Evolutionary conservation across 2,888 invertebrate species (phyloP), one percentile per base, ranked within the genome.

Genomic region (Phaedon cochleariae): DNA sequence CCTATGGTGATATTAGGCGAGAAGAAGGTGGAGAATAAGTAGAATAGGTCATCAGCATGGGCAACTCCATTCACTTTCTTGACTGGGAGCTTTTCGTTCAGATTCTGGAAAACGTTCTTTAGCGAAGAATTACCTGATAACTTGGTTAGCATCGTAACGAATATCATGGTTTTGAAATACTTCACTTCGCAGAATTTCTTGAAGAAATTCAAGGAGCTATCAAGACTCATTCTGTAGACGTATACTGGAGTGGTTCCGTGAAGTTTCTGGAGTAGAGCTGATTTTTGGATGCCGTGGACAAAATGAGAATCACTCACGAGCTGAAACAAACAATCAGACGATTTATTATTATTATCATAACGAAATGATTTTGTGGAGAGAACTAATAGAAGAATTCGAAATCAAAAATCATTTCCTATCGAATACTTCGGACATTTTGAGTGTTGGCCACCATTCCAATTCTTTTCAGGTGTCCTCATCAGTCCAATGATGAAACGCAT

Each of bases 21-120:
- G 15, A 74, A 68, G 55, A 76, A 76, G 0, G 73, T 73, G 1
- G 69, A 75, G 62, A 80, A 81, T 3, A 81, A 58, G 58, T 81
- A 81, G 10, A 75, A 75, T 12, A 81, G 22, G 59, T 82, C 82
- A 37, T 82, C 81, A 0, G 75, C 81, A 65, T 82, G 82, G 6
- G 75, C 74, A 2, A 75, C 80, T 18, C 80, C 81, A 54, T 70
- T 51, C 2, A 69, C 18, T 20, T 68, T 45, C 22, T 68, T 72
- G 15, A 62, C 63, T 7, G 75, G 74, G 7, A 72, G 57, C 45
- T 73, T 72, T 1, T 60, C 66, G 4, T 69, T 48, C 3, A 74
- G 3, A 12, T 65, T 66, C 45, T 69, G 57, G 17, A 76, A 72
- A 10, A 73, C 61, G 18, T 62, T 70, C 54, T 68, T 75, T n/a